Evolutionary conservation across 2,888 invertebrate genomes (phyloP).

Genomic region (Nomada fabriciana): DNA sequence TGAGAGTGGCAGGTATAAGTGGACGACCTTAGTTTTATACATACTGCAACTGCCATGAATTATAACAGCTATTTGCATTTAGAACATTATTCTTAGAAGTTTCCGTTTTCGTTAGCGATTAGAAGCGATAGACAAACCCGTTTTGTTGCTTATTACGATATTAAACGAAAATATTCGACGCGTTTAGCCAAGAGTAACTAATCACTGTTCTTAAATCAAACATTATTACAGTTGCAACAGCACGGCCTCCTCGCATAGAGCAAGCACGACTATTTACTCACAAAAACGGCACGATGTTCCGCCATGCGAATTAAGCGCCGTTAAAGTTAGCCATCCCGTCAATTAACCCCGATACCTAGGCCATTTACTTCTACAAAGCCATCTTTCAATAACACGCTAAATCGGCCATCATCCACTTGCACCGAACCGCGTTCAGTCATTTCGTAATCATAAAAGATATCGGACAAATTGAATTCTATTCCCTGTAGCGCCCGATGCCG

Average conservation of each 20-base stretch:
- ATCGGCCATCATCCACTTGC: constrained; percentile 53
- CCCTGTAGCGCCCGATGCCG: not conserved
- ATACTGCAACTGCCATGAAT: no score
- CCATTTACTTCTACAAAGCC: constrained; percentile 42
- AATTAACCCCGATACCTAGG: constrained; percentile 36
- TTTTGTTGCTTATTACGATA: no score
- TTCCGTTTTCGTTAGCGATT: no score
- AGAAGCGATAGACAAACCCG: no score
- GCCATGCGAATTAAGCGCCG: not conserved
- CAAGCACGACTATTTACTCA: not conserved
- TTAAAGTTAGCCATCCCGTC: not conserved
- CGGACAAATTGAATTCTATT: constrained; percentile 46
- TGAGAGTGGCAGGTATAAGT: no score
- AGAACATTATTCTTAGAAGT: no score
- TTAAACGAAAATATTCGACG: not conserved
- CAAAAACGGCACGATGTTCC: not conserved
- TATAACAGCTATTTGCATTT: no score
- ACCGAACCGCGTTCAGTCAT: constrained; percentile 22
- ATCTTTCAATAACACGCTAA: constrained; percentile 51
- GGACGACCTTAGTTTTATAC: no score
- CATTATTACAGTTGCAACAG: not conserved
- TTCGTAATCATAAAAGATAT: constrained; percentile 30
- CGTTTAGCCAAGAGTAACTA: not conserved
- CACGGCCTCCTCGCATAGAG: not conserved
- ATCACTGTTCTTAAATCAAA: not conserved